A percentile compares a stretch with the other conserved stretches of the same genome.
phyloP scores from a whole-genome alignment of 2,113 vertebrate genomes.

The Anser cygnoides region DNA sequence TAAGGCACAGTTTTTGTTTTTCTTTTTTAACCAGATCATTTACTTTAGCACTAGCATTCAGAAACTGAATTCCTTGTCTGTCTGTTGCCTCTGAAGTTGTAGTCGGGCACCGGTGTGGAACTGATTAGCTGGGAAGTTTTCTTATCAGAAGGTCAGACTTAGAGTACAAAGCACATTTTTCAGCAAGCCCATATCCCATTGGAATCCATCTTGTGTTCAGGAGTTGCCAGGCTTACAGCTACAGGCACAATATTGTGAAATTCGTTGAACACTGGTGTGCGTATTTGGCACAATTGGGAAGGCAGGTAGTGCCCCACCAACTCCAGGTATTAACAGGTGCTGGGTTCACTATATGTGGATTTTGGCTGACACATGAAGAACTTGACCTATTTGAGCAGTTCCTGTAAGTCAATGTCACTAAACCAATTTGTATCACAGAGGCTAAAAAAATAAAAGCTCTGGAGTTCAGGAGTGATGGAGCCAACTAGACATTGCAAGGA shows the following conservation, averaged over 20 bases:
- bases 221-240: background rate
- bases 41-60: background rate
- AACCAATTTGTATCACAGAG: background rate
- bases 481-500: background rate
- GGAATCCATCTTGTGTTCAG: background rate
- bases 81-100: background rate
- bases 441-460: background rate
- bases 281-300: background rate
- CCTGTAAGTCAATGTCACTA: background rate
- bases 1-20: constrained; percentile 33
- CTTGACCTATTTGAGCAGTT: background rate
- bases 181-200: background rate
- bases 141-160: background rate
- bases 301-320: background rate
- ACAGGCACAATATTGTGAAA: background rate
- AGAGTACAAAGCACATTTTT: background rate
- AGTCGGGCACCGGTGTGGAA: background rate
- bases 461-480: background rate
- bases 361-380: background rate
- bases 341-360: accelerated
- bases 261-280: background rate
- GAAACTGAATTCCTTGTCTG: constrained; percentile 1
- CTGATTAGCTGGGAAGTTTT: background rate
- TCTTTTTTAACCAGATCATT: background rate
- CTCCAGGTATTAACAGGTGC: background rate